Percentiles rank a stretch among this genome's conserved stretches.
Evolutionary conservation across 2,888 invertebrate species (phyloP).

Genomic region (Lepetodrilus schrolli): DNA sequence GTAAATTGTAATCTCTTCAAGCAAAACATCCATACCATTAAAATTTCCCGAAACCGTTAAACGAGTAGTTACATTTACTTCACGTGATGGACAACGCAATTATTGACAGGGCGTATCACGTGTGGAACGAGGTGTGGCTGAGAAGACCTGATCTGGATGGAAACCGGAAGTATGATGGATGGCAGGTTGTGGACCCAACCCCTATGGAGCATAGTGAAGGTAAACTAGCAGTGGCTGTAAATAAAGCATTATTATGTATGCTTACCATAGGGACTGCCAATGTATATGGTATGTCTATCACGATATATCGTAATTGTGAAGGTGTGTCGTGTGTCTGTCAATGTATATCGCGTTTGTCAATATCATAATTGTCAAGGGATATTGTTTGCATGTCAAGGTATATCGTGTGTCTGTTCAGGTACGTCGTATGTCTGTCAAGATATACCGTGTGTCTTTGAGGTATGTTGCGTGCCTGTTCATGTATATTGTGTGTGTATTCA

Average conservation of each 20-base stretch:
- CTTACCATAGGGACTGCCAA: too few relatives aligned
- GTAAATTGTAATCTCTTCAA: too few relatives aligned
- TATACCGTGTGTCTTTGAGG: neutral
- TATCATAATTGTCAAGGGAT: neutral
- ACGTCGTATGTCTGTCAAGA: neutral
- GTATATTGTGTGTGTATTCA: neutral
- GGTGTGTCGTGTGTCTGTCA: neutral
- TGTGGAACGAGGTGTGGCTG: conserved; percentile 98
- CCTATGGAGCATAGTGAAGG: conserved; percentile 88
- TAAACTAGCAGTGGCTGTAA: too few relatives aligned
- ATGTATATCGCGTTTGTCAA: neutral
- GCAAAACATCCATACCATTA: too few relatives aligned
- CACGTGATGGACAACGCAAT: too few relatives aligned
- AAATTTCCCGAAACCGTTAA: too few relatives aligned
- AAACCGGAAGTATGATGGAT: conserved; percentile 85
- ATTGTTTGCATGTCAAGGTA: neutral
- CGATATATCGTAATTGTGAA: neutral
- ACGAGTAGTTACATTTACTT: too few relatives aligned
- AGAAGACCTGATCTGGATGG: conserved; percentile 84
- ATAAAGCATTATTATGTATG: too few relatives aligned
- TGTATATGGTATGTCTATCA: neutral
- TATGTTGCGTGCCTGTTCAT: neutral
- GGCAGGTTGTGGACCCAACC: conserved; percentile 95
- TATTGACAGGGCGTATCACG: conserved; percentile 87
- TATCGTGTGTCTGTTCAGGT: neutral